Evolutionary conservation across 2,888 invertebrate species (phyloP), one percentile per base, ranked within the genome.

Genomic region (Chymomyza amoena): DNA sequence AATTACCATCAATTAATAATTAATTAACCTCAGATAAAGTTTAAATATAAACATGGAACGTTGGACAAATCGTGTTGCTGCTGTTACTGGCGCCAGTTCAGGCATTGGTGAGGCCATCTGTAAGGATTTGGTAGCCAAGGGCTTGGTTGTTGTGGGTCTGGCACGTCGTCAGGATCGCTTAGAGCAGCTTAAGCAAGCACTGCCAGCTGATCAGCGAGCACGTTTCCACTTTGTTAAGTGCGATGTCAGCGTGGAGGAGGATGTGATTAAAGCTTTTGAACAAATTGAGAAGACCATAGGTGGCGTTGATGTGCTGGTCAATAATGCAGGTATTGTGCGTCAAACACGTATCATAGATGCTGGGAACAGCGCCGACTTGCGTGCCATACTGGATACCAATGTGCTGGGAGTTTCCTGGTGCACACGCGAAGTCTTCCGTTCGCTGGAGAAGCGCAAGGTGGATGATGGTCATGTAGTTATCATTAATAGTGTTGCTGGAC

Each of bases 231-330:
- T 92, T 1, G 76, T 90, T 51, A 80, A 88, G 68, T 94, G 94
- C 78, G 94, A 94, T 76, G 87, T 94, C 2, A 88, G 89, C 9
- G 91, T 92, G 2, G 93, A 94, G 76, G 91, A 93, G 0, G 92
- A 94, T 15, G 93, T 95, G 28, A 74, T 92, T 25, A 86, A 87
- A 5, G 91, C 93, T 52, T 94, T 94, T 84, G 77, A 87, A 18
- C 91, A 90, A 89, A 91, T 93, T 57, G 92, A 93, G 15, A 74
- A 87, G 10, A 87, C 91, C 7, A 78, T 93, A 0, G 94, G 94
- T 0, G 93, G 93, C 1, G 91, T 93, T 2, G 93, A 94, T 85
- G 91, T 94, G 0, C 90, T 94, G 59, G 85, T 94, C 0, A 94
- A 94, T 81, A 94, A 93, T 82, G 94, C 94, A 0, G 90, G 89